Percentiles rank a stretch among this genome's conserved stretches.
These are phyloP conservation scores for Piprites chloris DNA, from an alignment of 2,113 vertebrate genomes.

Conservation along the genomic window DNA sequence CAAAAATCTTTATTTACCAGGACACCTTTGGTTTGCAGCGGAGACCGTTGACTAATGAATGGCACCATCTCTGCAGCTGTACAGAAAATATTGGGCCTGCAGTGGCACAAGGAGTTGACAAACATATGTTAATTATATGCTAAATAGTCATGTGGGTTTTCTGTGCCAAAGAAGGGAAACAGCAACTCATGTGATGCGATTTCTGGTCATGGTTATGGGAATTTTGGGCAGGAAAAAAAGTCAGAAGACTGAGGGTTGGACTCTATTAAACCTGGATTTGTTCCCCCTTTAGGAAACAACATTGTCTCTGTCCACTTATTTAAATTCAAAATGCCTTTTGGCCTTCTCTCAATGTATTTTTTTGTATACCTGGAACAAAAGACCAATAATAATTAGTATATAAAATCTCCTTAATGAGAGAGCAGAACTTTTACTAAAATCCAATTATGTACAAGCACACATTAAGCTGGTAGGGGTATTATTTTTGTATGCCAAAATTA, in stretches of 20 bases:
- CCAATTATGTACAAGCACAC: background rate
- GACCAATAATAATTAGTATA: background rate
- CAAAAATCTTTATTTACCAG: background rate
- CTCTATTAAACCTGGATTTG: background rate
- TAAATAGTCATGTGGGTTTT: background rate
- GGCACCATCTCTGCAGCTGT: background rate
- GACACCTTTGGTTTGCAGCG: background rate
- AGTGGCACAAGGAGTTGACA: background rate
- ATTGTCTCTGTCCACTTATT: background rate
- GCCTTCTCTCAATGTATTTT: background rate
- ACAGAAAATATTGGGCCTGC: background rate
- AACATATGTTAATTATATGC: background rate
- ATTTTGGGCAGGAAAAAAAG: background rate
- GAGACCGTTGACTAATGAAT: background rate
- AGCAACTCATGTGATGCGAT: fast-evolving
- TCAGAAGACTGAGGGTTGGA: background rate
- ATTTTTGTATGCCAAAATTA: background rate
- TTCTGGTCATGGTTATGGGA: background rate
- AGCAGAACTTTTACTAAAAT: background rate
- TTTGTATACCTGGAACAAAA: background rate
- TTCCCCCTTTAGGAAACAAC: background rate
- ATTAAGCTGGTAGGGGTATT: background rate
- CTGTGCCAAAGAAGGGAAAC: background rate
- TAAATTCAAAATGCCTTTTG: background rate
- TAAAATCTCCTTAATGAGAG: background rate